phyloP scores from a whole-genome alignment of 2,888 invertebrate species.

The Eilema caniola region DNA sequence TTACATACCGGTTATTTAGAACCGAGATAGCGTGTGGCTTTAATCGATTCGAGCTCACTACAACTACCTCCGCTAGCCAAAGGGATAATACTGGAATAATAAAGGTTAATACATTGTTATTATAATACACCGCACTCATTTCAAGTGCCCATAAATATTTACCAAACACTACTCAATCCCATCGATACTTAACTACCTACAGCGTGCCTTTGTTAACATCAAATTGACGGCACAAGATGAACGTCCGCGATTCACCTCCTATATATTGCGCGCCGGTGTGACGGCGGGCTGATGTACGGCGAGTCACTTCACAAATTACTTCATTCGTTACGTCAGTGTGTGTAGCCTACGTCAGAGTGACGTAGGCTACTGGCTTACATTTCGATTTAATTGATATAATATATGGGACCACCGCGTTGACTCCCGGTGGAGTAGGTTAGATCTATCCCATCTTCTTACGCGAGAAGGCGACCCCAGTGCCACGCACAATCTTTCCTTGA shows the following conservation, averaged over 20 bases:
- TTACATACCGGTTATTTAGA: too few relatives aligned
- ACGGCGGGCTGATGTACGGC: conserved; percentile 35
- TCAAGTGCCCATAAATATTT: not conserved
- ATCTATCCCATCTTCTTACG: too few relatives aligned
- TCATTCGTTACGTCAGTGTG: conserved; percentile 49
- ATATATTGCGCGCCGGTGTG: conserved; percentile 46
- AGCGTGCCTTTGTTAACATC: conserved; percentile 15
- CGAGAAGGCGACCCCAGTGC: too few relatives aligned
- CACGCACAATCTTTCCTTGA: too few relatives aligned
- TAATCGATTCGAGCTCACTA: too few relatives aligned
- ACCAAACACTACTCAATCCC: conserved; percentile 11
- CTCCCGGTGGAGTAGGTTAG: too few relatives aligned
- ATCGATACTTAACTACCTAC: conserved; percentile 6
- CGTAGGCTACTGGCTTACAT: conserved; percentile 27
- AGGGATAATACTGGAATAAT: too few relatives aligned
- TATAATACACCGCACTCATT: not conserved
- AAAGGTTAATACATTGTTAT: too few relatives aligned
- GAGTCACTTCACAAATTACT: conserved; percentile 46
- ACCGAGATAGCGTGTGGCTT: too few relatives aligned
- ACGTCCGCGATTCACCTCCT: conserved; percentile 11
- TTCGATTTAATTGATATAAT: not conserved
- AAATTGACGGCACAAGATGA: conserved; percentile 18
- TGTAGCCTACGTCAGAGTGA: conserved; percentile 38
- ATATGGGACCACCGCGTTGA: too few relatives aligned
- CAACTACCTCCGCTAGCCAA: too few relatives aligned